Evolutionary conservation across 1,140 invertebrate species (phyloP), one percentile per base, ranked within the genome.

Genomic region (Apis florea): DNA sequence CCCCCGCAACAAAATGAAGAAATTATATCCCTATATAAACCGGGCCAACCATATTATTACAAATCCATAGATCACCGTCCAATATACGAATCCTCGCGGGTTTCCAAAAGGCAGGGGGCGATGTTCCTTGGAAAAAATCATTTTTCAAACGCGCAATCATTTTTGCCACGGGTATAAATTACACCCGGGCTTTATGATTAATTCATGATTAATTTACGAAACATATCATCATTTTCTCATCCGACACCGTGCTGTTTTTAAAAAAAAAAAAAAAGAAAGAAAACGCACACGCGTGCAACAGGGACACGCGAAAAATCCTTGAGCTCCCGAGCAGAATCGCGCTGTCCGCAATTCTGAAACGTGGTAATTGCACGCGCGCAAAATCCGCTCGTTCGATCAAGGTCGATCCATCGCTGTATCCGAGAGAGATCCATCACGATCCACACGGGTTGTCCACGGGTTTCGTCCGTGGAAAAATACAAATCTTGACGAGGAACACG

Each of bases 201-300:
- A 80, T 80, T 80, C 61, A 74, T 74, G 61, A 64, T 80, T 75
- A 74, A 80, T 80, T 80, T 75, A 67, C 79, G 63, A 9, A 80
- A 80, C 79, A 61, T 80, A 80, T 81, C 79, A 81, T 81, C 79
- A 81, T 75, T 81, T 81, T 81, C 79, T 59, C 79, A 81, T 81
- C 72, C 59, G 72, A 56, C 40, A 59, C 40, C 31, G 40, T 24
- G 31, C 31, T 40, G 31, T 40, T 40, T 40, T 6, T 0, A 40
- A 40, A 40, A 40, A 40, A 40, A 40, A 40, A 40, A 31, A 2
- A 31, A 31, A 31, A 31, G 26, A 31, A 31, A 31, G 4, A 31
- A 40, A 40, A 40, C 31, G 31, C 31, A 40, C 31, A 40, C 31
- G 12, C 9, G 26, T 15, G 49, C 47, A 40, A 61, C 40, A 78